Evolutionary conservation across 2,113 vertebrate genomes (phyloP), one percentile per base, ranked within the genome.

Genomic region (Hydrolagus affinis): DNA sequence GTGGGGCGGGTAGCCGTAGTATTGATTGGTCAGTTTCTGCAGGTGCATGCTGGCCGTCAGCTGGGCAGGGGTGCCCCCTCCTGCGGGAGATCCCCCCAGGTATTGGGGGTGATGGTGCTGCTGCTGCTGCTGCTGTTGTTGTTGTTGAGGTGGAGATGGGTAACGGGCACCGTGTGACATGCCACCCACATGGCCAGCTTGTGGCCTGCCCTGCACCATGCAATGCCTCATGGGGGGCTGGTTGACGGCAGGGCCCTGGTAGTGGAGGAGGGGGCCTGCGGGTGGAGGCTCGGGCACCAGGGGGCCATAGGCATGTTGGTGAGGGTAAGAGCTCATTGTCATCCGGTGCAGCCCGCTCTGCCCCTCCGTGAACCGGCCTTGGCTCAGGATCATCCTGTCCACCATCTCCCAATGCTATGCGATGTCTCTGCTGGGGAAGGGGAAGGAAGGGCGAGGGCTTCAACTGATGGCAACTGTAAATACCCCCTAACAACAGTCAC

Each of bases 11-110:
- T 96, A 95, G 89, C 93, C 93, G 91, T 96, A 96, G 91, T 96
- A 96, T 89, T 95, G 95, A 89, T 95, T 96, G 90, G 96, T 96
- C 85, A 96, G 94, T 94, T 96, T 96, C 90, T 96, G 95, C 89
- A 96, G 91, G 91, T 96, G 95, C 95, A 96, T 95, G 88, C 95
- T 96, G 86, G 95, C 95, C 68, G 94, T 94, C 85, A 96, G 92
- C 88, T 94, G 95, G 87, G 94, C 94, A 86, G 91, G 94, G 87
- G 94, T 94, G 89, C 92, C 92, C 87, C 90, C 91, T 64, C 93
- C 94, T 2, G 92, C 0, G 12, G 28, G 23, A 1, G 89, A 77
- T 89, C 92, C 0, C 89, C 90, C 89, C 92, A 95, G 89, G 90
- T 94, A 96, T 88, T 95, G 94, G 76, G 95, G 93, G 90, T 88